These are phyloP conservation scores for Caenorhabditis macrosperma DNA, from an alignment of 2,888 invertebrate genomes.

Conservation along the genomic window DNA sequence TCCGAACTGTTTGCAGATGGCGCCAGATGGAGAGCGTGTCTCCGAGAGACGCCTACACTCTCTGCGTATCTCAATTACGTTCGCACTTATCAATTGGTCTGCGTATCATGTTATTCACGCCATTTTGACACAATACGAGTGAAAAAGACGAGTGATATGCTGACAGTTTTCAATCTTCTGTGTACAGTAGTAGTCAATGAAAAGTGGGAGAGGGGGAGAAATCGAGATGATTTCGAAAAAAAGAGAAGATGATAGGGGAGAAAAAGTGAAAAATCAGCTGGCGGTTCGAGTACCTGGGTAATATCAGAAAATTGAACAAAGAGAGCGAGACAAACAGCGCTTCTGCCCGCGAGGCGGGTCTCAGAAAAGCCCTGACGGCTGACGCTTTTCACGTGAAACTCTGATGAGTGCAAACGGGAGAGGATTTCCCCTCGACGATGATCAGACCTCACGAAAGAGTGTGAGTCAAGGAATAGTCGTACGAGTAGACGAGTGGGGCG, in stretches of 20 bases:
- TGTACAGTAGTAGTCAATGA: background rate
- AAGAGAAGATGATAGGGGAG: background rate
- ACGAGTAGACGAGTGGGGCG: constrained; percentile 25
- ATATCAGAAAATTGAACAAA: constrained; percentile 21
- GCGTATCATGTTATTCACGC: constrained; percentile 39
- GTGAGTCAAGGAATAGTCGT: background rate
- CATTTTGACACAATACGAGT: constrained; percentile 20
- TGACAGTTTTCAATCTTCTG: background rate
- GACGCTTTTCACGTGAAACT: constrained; percentile 22
- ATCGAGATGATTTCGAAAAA: background rate
- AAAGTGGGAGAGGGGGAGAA: background rate
- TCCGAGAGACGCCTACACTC: constrained; percentile 10
- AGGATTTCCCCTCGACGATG: background rate
- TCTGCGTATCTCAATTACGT: constrained; percentile 12
- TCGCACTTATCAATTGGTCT: constrained; percentile 16
- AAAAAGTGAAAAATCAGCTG: constrained; percentile 4
- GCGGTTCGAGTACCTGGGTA: constrained; percentile 2
- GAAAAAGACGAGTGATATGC: background rate
- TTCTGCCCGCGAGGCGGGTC: constrained; percentile 12
- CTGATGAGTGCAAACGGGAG: background rate
- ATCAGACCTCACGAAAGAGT: background rate
- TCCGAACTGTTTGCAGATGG: constrained; percentile 50
- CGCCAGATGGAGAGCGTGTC: constrained; percentile 2
- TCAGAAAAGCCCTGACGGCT: constrained; percentile 13
- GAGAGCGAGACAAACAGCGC: constrained; percentile 24